These are phyloP conservation scores for Drosophila yakuba DNA, from an alignment of 1,140 invertebrate species.

Conservation along the genomic window DNA sequence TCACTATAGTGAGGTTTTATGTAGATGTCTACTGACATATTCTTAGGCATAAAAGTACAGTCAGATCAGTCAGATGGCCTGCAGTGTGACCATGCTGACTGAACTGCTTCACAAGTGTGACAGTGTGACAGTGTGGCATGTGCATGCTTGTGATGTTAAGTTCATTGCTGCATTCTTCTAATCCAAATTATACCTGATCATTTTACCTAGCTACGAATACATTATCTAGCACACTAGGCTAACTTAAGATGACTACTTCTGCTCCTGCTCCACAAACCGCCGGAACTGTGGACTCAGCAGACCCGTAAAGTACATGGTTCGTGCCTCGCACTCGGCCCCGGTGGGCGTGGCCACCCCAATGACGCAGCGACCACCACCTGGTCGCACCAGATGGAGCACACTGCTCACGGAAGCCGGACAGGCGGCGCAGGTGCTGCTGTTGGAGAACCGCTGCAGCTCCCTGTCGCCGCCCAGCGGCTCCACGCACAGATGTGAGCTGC, in stretches of 20 bases:
- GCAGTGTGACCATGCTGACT: conserved; percentile 1
- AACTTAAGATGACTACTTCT: conserved; percentile 1
- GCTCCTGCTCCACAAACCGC: conserved; percentile 51
- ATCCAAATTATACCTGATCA: not conserved
- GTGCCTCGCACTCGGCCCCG: conserved; percentile 28
- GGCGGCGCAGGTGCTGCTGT: conserved; percentile 32
- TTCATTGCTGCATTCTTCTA: too few relatives aligned
- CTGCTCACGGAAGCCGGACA: conserved; percentile 60
- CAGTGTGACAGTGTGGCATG: conserved; percentile 1
- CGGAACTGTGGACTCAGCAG: conserved; percentile 36
- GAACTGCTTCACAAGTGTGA: not conserved
- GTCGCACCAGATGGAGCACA: conserved; percentile 52
- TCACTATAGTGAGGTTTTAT: not conserved
- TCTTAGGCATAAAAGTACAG: conserved; percentile 6
- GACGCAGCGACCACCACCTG: conserved; percentile 56
- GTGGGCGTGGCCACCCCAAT: conserved; percentile 68
- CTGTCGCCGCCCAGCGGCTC: conserved; percentile 9
- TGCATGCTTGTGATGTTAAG: not conserved
- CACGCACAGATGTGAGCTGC: conserved; percentile 31
- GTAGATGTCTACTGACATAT: not conserved
- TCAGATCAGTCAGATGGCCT: not conserved
- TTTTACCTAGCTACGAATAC: not conserved
- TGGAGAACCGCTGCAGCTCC: conserved; percentile 18
- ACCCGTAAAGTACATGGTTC: conserved; percentile 59
- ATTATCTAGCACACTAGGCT: not conserved